A percentile compares a stretch with the other conserved stretches of the same genome.
These are phyloP conservation scores for Rhodeus uyekii DNA, from an alignment of 2,797 vertebrate species.

Conservation along the genomic window DNA sequence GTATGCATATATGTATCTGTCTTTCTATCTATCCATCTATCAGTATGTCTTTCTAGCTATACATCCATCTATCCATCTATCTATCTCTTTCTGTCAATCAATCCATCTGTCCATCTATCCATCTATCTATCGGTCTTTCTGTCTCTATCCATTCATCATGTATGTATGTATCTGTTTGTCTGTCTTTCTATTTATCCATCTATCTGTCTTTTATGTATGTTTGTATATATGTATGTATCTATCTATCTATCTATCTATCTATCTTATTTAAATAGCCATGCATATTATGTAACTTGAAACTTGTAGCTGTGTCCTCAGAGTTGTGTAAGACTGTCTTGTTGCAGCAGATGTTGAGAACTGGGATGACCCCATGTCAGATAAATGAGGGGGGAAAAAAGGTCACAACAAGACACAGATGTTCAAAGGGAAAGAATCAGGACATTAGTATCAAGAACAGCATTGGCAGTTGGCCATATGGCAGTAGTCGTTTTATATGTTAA, in stretches of 20 bases:
- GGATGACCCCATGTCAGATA: constrained; percentile 18
- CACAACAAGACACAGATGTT: constrained; percentile 20
- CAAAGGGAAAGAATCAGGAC: background rate
- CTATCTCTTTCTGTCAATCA: accelerated
- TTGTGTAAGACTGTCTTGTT: constrained; percentile 17
- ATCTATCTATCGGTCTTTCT: accelerated
- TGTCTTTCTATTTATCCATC: background rate
- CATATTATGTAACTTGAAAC: background rate
- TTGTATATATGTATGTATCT: background rate
- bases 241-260: background rate
- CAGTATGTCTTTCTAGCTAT: too few relatives aligned
- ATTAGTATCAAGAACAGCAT: background rate
- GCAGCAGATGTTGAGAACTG: constrained; percentile 24
- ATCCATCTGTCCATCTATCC: accelerated
- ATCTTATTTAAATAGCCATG: background rate
- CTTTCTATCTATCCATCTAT: background rate
- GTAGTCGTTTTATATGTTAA: background rate
- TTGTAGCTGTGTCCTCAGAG: background rate
- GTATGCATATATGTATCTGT: accelerated
- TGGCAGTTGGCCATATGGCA: background rate
- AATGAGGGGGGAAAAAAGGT: constrained; percentile 19
- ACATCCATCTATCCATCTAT: background rate
- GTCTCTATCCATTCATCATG: background rate
- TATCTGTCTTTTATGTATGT: background rate
- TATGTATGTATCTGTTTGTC: accelerated